Conservation (phyloP, 2,113 vertebrate species). For the Nycticebus coucang region DNA sequence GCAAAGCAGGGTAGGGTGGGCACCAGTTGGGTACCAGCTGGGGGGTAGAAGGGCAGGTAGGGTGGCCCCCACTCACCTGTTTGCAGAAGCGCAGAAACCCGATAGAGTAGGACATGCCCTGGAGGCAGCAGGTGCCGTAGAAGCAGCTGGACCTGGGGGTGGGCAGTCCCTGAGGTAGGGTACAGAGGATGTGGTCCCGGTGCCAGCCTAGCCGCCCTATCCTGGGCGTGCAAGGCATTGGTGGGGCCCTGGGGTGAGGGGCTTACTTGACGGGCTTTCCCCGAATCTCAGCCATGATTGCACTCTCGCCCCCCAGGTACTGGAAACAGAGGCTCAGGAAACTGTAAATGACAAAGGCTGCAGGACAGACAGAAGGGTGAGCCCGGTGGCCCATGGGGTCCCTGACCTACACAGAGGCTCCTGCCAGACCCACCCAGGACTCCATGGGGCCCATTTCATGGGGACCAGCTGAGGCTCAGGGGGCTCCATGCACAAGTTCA, state of each 20-base stretch:
- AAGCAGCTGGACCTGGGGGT: slow-evolving; percentile 92
- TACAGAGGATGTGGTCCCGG: fast-evolving
- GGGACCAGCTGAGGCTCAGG: background rate
- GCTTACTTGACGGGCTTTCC: slow-evolving; percentile 94
- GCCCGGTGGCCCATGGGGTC: fast-evolving
- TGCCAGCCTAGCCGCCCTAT: fast-evolving
- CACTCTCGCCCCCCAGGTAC: slow-evolving; percentile 97
- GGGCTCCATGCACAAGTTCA: too few relatives aligned
- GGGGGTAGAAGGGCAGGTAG: fast-evolving
- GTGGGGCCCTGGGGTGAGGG: background rate
- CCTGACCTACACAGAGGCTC: too few relatives aligned
- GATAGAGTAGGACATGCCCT: slow-evolving; percentile 94
- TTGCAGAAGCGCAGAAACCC: slow-evolving; percentile 98
- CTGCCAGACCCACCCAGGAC: background rate
- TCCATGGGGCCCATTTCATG: too few relatives aligned
- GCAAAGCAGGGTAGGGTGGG: background rate
- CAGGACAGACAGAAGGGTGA: background rate
- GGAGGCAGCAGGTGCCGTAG: slow-evolving; percentile 95
- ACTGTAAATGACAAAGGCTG: slow-evolving; percentile 99
- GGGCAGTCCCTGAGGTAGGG: background rate
- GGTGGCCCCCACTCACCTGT: slow-evolving; percentile 86
- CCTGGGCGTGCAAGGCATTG: background rate
- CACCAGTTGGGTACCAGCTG: fast-evolving
- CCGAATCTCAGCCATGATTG: slow-evolving; percentile 97
- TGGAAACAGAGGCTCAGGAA: slow-evolving; percentile 98